Evolutionary conservation across 2,888 invertebrate species (phyloP), one percentile per base, ranked within the genome.

Genomic region (Macrophya annulata): DNA sequence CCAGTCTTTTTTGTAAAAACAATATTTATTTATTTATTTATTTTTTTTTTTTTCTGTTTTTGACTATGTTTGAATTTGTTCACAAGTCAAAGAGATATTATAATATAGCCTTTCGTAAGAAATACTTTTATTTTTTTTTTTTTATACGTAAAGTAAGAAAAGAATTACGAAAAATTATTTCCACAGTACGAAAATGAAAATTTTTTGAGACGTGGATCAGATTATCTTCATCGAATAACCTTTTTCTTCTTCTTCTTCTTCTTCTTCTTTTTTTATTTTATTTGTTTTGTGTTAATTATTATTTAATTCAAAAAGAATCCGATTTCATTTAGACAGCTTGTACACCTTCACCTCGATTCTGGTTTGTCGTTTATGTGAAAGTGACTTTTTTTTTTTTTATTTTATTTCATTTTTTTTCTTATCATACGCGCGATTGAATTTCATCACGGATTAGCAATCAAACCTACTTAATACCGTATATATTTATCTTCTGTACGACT

Each of bases 311-410:
- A 37, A 68, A 0, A 68, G 21, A 68, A 68, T 68, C 68, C 68
- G 15, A 68, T 68, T 31, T 21, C 25, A 21, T 68, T 68, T 15
- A 68, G 37, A 68, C 12, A 17, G 55, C 55, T 55, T 55, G 55
- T 55, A 55, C 17, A 55, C 55, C 68, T 37, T 68, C 68, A 68
- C 68, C 68, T 68, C 68, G 68, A 68, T 68, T 68, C 68, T 25
- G 68, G 25, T 31, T 68, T 68, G 68, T 68, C 68, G 37, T 68
- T 68, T 15, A 4, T 25, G 68, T 68, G 68, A 37, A 68, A 68
- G 68, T 68, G 25, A 68, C 65, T 12, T 5, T 65, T 31, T 68
- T 68, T 68, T 15, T 68, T 25, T 31, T 68, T 55, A 15, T 15
- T 65, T 31, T 68, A 31, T 68, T 15, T 68, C 68, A 31, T 15